Evolutionary conservation across 2,797 vertebrate genomes (phyloP).

Genomic region (Alcedo atthis): DNA sequence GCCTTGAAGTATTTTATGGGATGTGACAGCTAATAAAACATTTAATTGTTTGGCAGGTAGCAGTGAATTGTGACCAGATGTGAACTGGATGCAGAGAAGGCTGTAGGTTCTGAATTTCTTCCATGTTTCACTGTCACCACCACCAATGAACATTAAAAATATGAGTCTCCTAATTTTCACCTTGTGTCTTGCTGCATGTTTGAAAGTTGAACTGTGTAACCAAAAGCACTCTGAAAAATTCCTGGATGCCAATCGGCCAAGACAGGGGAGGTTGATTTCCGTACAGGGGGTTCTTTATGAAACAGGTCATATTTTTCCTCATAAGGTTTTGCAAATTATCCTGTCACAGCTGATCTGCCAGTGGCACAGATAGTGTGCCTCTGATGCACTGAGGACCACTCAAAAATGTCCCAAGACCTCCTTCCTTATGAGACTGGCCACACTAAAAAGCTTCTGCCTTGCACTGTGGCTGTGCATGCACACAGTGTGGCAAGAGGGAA

Average conservation of each 20-base stretch:
- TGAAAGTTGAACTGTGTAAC: neutral
- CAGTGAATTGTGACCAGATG: constrained; percentile 61
- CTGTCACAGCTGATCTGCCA: neutral
- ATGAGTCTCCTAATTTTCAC: neutral
- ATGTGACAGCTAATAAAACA: constrained; percentile 68
- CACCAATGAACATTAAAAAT: neutral
- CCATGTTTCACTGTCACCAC: neutral
- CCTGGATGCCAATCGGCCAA: neutral
- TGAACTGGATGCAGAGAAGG: constrained; percentile 2
- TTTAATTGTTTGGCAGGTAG: constrained; percentile 68
- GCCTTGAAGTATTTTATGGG: constrained; percentile 57
- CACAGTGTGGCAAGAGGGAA: neutral
- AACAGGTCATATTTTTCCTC: neutral
- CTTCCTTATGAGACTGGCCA: fast-evolving
- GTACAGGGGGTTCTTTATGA: neutral
- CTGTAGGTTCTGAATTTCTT: neutral
- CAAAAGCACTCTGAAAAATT: neutral
- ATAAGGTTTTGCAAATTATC: neutral
- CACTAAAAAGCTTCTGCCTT: neutral
- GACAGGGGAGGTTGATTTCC: neutral
- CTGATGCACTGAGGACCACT: neutral
- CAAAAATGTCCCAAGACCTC: neutral
- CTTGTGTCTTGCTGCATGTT: neutral
- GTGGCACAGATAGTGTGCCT: neutral
- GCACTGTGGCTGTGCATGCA: neutral